Conservation (phyloP, 2,888 invertebrate species). For the Synanthedon andrenaeformis region DNA sequence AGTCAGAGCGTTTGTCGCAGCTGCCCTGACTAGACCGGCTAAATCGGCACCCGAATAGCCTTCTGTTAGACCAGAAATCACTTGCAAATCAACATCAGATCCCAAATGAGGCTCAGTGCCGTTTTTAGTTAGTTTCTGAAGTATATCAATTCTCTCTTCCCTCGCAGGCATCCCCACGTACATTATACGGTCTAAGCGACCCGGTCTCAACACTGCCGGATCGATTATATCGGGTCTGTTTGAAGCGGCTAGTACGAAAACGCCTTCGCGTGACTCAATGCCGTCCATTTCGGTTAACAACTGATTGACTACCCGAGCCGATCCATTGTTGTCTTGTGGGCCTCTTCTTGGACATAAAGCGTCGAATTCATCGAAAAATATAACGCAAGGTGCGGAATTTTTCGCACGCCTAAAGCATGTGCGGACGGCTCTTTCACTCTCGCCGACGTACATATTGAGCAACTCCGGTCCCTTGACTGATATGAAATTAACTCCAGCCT, state of each 20-base stretch:
- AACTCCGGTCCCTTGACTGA: slow-evolving; percentile 99
- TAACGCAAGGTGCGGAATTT: slow-evolving; percentile 96
- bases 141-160: slow-evolving; percentile 86
- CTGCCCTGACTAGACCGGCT: slow-evolving; percentile 88
- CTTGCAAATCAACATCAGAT: slow-evolving; percentile 80
- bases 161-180: slow-evolving; percentile 89
- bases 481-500: slow-evolving; percentile 98
- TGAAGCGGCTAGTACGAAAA: slow-evolving; percentile 95
- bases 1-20: slow-evolving; percentile 83
- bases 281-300: slow-evolving; percentile 99
- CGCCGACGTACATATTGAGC: slow-evolving; percentile 99
- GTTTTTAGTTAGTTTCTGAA: slow-evolving; percentile 89
- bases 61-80: slow-evolving; percentile 76
- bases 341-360: slow-evolving; percentile 92
- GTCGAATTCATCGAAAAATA: slow-evolving; percentile 99
- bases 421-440: slow-evolving; percentile 97
- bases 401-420: slow-evolving; percentile 94
- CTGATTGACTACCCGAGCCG: slow-evolving; percentile 94
- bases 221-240: slow-evolving; percentile 98
- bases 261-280: slow-evolving; percentile 88
- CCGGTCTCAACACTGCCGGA: slow-evolving; percentile 90
- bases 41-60: slow-evolving; percentile 96
- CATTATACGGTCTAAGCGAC: slow-evolving; percentile 89
- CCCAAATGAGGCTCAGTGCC: slow-evolving; percentile 83
- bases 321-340: slow-evolving; percentile 77